phyloP scores from a whole-genome alignment of 2,888 invertebrate species.

The Oasisia sp. region DNA sequence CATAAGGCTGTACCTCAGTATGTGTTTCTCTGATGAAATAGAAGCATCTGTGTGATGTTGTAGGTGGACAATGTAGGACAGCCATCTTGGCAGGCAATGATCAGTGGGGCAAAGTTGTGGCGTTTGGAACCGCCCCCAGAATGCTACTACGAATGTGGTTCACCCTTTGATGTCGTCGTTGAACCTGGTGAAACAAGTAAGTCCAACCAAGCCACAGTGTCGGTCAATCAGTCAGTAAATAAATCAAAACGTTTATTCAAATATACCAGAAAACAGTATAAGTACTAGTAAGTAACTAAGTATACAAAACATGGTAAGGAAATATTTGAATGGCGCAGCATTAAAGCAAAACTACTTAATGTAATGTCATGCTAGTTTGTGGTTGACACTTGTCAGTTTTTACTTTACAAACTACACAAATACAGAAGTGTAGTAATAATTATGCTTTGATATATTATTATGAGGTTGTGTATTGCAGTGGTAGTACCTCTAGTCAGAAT shows the following conservation, averaged over 20 bases:
- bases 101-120: conserved; percentile 90
- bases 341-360: no score
- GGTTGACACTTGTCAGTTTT: no score
- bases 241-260: not conserved
- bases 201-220: conserved; percentile 50
- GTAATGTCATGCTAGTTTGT: no score
- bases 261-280: no score
- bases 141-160: conserved; percentile 82
- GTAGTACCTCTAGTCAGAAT: no score
- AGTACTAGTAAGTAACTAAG: no score
- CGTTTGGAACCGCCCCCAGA: conserved; percentile 91
- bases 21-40: not conserved
- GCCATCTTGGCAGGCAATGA: conserved; percentile 93
- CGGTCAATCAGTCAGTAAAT: not conserved
- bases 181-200: conserved; percentile 90
- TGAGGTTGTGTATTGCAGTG: no score
- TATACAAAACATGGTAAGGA: no score
- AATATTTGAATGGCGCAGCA: no score
- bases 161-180: conserved; percentile 77
- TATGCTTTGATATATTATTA: no score
- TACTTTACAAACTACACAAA: no score
- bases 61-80: conserved; percentile 93
- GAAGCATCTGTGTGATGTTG: conserved; percentile 34
- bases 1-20: not conserved
- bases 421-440: no score